Evolutionary conservation across 2,888 invertebrate genomes (phyloP), one percentile per base, ranked within the genome.

Genomic region (Pollenia labialis): DNA sequence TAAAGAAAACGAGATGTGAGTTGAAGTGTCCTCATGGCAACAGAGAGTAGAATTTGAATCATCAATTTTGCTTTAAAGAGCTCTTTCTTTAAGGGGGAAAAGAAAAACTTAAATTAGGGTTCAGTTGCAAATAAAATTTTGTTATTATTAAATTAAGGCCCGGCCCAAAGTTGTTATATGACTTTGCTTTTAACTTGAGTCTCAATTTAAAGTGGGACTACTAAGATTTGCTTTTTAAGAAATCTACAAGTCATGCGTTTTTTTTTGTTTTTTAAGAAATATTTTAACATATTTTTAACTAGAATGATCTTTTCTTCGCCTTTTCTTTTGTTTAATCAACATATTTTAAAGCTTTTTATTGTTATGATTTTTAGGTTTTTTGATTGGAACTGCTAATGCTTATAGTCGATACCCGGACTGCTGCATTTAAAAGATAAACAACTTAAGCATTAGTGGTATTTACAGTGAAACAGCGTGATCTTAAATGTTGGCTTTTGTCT

Each of bases 261-360:
- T 48, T 16, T n/a, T 69, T 16, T 69, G 12, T 46, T 66, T 66
- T 32, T 1, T 4, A 32, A 32, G 3, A 32, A 66, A 48, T 50
- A 42, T 66, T 66, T 48, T 48, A n/a, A 23, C 14, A 48, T 48
- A 68, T 23, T 23, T 48, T 10, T n/a, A 68, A 48, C 66, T 48
- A 32, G 14, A 18, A 69, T 50, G 58, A 4, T 64, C 14, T 40
- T 4, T 66, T 58, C 23, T n/a, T 68, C 4, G 48, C 23, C 48
- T 58, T 14, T 10, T 48, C 64, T 60, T 80, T 87, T 87, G 76
- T 84, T 84, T 71, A 88, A 89, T 89, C 88, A 89, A 87, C 90
- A 89, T 90, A 90, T 88, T 89, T 90, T 87, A 90, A 85, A 89
- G 80, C 87, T 89, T 84, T 90, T 90, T 89, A 90, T 90, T 90